These are phyloP conservation scores for Raja brachyura DNA, from an alignment of 2,113 vertebrate species.

Conservation along the genomic window DNA sequence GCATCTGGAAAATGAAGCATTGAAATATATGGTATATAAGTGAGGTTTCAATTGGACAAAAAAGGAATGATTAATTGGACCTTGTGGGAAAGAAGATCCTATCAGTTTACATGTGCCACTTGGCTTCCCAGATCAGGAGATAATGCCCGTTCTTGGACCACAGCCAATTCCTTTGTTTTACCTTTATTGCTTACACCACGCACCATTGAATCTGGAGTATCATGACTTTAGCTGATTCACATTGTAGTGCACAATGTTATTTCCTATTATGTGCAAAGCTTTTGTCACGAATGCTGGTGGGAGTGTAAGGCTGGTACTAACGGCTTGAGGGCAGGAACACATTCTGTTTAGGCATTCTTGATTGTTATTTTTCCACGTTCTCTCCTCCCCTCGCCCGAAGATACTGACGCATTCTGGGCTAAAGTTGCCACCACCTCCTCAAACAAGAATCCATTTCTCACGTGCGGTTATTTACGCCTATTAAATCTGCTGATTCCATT, in stretches of 20 bases:
- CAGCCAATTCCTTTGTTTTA: constrained; percentile 10
- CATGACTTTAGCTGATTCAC: background rate
- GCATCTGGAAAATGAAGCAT: background rate
- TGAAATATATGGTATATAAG: background rate
- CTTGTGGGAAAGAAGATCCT: background rate
- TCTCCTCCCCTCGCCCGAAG: background rate
- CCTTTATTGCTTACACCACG: background rate
- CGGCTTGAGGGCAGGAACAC: background rate
- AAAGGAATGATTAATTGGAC: background rate
- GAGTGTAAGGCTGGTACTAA: background rate
- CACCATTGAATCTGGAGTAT: constrained; percentile 7
- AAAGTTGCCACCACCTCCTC: background rate
- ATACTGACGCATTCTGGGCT: background rate
- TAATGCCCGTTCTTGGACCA: background rate
- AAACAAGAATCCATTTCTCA: background rate
- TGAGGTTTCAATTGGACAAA: background rate
- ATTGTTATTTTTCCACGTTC: background rate
- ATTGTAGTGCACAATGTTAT: background rate
- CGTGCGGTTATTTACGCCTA: background rate
- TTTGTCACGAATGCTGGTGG: constrained; percentile 2
- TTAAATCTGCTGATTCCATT: background rate
- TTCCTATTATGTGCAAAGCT: constrained; percentile 12
- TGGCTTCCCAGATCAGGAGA: background rate
- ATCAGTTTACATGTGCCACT: background rate
- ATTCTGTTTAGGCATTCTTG: background rate